These are phyloP conservation scores for Micoletzkya japonica DNA, from an alignment of 2,888 invertebrate genomes.

Conservation along the genomic window DNA sequence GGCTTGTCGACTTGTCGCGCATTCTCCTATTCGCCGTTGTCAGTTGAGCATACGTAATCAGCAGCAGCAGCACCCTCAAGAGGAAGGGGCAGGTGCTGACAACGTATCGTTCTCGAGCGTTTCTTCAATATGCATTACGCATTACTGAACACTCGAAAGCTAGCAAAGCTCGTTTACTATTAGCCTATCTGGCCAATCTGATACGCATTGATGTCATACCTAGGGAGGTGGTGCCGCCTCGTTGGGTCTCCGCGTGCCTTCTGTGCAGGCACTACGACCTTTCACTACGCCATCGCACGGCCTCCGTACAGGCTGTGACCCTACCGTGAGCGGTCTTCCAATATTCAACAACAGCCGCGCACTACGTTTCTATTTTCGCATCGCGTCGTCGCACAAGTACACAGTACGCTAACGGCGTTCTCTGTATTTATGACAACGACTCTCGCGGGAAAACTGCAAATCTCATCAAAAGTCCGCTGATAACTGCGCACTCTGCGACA, in stretches of 20 bases:
- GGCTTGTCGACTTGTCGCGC: neutral
- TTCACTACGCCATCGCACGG: neutral
- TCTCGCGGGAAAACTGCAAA: no score
- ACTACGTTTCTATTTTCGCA: no score
- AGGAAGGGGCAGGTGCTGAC: neutral
- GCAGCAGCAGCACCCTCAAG: neutral
- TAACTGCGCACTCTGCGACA: no score
- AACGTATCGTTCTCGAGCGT: neutral
- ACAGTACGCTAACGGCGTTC: no score
- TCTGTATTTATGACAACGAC: no score
- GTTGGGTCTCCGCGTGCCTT: neutral
- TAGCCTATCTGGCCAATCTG: no score
- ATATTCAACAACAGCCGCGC: neutral
- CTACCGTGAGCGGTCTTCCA: neutral
- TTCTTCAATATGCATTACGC: no score
- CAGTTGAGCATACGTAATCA: neutral
- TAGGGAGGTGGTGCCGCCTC: neutral
- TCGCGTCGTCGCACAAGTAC: no score
- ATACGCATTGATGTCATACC: no score
- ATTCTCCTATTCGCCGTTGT: neutral
- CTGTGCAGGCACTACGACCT: conserved; percentile 6
- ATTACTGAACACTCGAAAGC: no score
- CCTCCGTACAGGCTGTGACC: neutral
- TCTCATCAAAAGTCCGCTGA: no score
- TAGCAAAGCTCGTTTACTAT: no score